A percentile compares a stretch with the other conserved stretches of the same genome.
Conservation (phyloP, 2,113 vertebrate species). For the Syngnathus scovelli region DNA sequence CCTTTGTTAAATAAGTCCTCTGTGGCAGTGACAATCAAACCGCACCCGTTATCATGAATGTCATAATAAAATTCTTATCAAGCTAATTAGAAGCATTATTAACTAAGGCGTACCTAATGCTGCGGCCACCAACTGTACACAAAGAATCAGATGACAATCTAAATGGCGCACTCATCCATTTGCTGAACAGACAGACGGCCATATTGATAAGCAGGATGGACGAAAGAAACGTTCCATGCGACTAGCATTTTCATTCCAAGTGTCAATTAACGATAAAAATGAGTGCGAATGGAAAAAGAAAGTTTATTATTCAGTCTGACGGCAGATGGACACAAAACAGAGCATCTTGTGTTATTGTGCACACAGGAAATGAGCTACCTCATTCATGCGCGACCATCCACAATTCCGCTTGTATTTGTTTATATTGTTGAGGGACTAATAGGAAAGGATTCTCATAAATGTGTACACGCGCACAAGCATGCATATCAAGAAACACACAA, state of each 20-base stretch:
- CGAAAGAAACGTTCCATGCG: conserved; percentile 6
- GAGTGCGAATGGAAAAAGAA: conserved; percentile 7
- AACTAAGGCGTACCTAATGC: neutral
- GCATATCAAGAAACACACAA: neutral
- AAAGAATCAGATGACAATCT: neutral
- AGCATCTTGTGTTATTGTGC: neutral
- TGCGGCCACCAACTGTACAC: neutral
- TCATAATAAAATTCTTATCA: neutral
- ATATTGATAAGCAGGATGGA: conserved; percentile 18
- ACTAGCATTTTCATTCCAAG: conserved; percentile 8
- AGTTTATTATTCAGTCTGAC: neutral
- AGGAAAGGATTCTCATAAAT: too few relatives aligned
- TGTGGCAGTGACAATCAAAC: neutral
- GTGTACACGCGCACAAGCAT: conserved; percentile 8
- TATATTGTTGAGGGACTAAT: neutral
- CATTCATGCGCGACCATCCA: neutral
- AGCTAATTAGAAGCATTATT: neutral
- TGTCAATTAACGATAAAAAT: conserved; percentile 12
- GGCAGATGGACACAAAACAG: neutral
- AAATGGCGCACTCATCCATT: conserved; percentile 7
- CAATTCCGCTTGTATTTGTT: neutral
- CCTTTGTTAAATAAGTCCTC: neutral
- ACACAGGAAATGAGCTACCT: neutral
- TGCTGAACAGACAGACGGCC: conserved; percentile 11
- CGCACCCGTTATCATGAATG: neutral